These are phyloP conservation scores for Valencia hispanica DNA, from an alignment of 2,797 vertebrate species.

Conservation along the genomic window DNA sequence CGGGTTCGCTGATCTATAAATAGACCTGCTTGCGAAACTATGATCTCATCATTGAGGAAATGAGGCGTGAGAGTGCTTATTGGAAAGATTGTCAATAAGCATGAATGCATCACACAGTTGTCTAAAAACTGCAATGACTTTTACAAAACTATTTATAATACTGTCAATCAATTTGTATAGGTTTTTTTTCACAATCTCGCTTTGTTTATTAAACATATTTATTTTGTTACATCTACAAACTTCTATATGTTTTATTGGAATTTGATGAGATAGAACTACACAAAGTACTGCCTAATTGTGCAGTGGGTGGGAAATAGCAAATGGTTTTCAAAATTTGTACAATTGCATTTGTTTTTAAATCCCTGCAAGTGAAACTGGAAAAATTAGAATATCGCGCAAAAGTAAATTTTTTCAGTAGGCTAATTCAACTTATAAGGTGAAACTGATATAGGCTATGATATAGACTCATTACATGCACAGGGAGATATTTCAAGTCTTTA, in stretches of 20 bases:
- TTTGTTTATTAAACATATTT: neutral
- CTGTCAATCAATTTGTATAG: neutral
- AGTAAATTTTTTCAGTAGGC: too few relatives aligned
- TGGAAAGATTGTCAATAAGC: conserved; percentile 11
- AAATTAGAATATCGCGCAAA: too few relatives aligned
- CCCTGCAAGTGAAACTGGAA: too few relatives aligned
- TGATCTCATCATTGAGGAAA: conserved; percentile 42
- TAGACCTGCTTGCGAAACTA: conserved; percentile 50
- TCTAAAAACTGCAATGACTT: conserved; percentile 6
- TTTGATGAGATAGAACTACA: neutral
- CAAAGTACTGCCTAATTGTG: neutral
- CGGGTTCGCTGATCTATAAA: conserved; percentile 43
- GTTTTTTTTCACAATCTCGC: neutral
- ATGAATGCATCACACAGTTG: conserved; percentile 4
- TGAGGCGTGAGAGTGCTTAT: conserved; percentile 36
- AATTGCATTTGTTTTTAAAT: neutral
- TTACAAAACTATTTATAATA: conserved; percentile 1
- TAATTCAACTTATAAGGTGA: too few relatives aligned
- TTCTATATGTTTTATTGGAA: neutral
- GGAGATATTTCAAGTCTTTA: too few relatives aligned
- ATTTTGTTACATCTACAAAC: neutral
- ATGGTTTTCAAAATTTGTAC: neutral
- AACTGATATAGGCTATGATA: too few relatives aligned
- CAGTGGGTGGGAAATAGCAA: neutral
- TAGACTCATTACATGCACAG: too few relatives aligned